Percentiles rank a stretch among this genome's conserved stretches.
Conservation (phyloP, 2,113 vertebrate genomes). For the Ellobius talpinus region DNA sequence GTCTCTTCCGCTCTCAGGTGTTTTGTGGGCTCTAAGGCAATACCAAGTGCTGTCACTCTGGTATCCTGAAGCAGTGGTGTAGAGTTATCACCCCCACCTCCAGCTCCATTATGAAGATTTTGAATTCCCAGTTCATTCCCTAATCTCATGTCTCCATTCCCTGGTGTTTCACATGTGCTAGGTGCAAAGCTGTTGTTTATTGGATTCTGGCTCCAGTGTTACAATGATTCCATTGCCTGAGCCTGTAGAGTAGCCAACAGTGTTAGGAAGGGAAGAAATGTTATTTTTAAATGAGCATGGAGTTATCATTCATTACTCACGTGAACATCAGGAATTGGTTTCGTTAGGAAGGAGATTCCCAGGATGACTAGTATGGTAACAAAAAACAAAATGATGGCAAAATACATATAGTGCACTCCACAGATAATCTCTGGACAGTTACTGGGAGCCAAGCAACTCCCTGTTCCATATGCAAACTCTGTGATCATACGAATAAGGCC, state of each 20-base stretch:
- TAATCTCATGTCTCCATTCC: background rate
- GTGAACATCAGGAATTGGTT: conserved; percentile 94
- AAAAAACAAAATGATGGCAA: conserved; percentile 92
- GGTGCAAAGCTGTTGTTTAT: background rate
- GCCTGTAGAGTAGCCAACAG: background rate
- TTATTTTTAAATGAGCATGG: background rate
- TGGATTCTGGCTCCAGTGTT: background rate
- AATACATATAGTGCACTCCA: conserved; percentile 96
- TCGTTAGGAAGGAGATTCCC: conserved; percentile 92
- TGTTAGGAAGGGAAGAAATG: background rate
- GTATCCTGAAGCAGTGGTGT: background rate
- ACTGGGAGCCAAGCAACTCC: conserved; percentile 89
- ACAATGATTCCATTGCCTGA: background rate
- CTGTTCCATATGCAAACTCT: conserved; percentile 93
- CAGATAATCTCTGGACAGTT: conserved; percentile 94
- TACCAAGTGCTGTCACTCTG: background rate
- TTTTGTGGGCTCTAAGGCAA: background rate
- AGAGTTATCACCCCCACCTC: background rate
- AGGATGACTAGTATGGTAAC: conserved; percentile 85
- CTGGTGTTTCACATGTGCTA: background rate
- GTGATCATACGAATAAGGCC: conserved; percentile 92
- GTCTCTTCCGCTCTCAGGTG: background rate
- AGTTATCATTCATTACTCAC: conserved; percentile 85
- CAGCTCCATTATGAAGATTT: background rate
- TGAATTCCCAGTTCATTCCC: background rate